Evolutionary conservation across 35 echinoderm and acorn worm species (phyloP), one percentile per base, ranked within the genome.

Genomic region (Anneissia japonica): DNA sequence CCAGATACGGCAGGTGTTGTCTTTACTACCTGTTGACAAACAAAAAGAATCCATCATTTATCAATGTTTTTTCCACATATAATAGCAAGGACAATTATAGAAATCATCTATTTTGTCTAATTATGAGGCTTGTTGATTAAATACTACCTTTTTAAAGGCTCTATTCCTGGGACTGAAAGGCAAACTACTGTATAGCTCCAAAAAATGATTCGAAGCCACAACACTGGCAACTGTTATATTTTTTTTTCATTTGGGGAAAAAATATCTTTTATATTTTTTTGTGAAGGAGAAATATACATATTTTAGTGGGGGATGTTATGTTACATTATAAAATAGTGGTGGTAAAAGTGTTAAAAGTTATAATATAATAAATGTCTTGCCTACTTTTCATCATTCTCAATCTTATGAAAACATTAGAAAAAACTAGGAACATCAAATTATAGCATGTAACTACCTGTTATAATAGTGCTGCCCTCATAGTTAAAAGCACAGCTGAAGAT

Each of bases 401-500:
- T 43, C 30, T n/a, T 14, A 79, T 46, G 17, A 46, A 16, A 31
- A n/a, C 36, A 30, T 10, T 0, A 21, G 16, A 73, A 30, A 38
- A 83, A 0, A 88, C 83, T 77, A 38, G 73, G 21, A 4, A 75
- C 32, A 14, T 5, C 4, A 4, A 32, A 19, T 34, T 87, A 21
- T 33, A 87, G 12, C 35, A 82, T 5, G 9, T 80, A 37, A 23
- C 64, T 84, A 98, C 95, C 95, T 98, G 95, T 98, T 30, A 98
- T 98, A 56, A 98, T 91, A 29, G 89, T 98, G 46, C 88, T 90
- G 7, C 95, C 95, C 85, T 98, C 92, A 73, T 98, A 98, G 73
- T 98, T 98, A 83, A 93, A 98, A 32, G 95, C 92, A 46, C 95
- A 98, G 79, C 95, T 98, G 79, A 98, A 98, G 32, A 98, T 98